Base-by-base conservation (phyloP, 2,797 vertebrate species). In the Esox lucius region DNA sequence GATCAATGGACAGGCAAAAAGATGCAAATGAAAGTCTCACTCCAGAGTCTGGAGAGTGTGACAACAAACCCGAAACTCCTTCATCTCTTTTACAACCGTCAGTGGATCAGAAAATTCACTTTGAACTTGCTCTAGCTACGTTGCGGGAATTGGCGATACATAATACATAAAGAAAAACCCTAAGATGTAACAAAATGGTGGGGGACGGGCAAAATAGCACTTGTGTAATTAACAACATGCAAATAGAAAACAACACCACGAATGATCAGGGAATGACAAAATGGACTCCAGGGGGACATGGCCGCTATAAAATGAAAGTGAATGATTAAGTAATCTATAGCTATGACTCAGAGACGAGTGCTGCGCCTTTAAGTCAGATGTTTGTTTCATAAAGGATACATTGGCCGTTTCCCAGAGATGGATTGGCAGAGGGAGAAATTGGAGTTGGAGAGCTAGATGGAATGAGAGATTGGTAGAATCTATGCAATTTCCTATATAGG, bases 11-110 rank as follows among this genome's bases (percentile, higher is more conserved):
- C 28, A 66, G 64, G 26, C 28, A 33, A 66, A 66, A 35, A 33
- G 5, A 66, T 66, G 31, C 28, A 35, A 64, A 64, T 31, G 62
- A 65, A 65, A 31, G 28, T 62, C 13, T 31, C 15, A 66, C 31
- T 66, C 64, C 12, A 13, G 16, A 66, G 64, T 66, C 64, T 66
- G 26, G 31, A 66, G 31, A 66, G 64, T 19, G 64, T 66, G 64
- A 66, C 64, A 66, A 66, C 15, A 66, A 59, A 24, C 56, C n/a
- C 56, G 22, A 59, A 24, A 66, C 66, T 46, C 66, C 39, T 35
- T 46, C 35, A 39, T 22, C 66, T 68, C 39, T 28, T 68, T 61
- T 61, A 24, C 5, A 22, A 46, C 39, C 33, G 12, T 12, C 66
- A 24, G 35, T 22, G 66, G 66, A 68, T 68, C 8, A 5, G n/a